Evolutionary conservation across 2,113 vertebrate genomes (phyloP).

Genomic region (Bucco capensis): DNA sequence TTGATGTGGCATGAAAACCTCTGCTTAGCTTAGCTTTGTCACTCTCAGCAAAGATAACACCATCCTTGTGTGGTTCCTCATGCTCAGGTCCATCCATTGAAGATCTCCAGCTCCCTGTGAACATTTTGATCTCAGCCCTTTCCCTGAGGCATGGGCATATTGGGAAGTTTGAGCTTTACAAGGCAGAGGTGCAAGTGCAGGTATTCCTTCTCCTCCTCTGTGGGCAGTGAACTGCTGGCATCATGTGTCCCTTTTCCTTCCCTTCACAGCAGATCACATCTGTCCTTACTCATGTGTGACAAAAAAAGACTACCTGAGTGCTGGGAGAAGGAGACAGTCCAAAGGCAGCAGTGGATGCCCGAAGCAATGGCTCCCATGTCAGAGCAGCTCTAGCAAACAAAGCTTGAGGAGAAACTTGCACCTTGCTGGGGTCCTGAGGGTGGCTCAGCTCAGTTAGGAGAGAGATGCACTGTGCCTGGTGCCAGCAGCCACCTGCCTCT

Average conservation of each 20-base stretch:
- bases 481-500: neutral
- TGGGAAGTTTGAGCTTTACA: neutral
- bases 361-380: rapidly evolving
- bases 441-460: neutral
- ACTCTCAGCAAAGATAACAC: neutral
- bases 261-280: constrained; percentile 21
- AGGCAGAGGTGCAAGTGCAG: neutral
- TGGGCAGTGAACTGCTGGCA: neutral
- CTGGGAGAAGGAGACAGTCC: neutral
- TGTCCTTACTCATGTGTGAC: constrained; percentile 10
- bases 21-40: neutral
- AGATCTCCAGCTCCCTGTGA: neutral
- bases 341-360: neutral
- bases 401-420: neutral
- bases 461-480: rapidly evolving
- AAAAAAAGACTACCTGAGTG: neutral
- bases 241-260: neutral
- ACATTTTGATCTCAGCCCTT: neutral
- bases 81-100: neutral
- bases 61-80: neutral
- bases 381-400: neutral
- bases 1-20: neutral
- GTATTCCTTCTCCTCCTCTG: neutral
- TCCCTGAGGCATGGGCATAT: rapidly evolving
- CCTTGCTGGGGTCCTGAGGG: rapidly evolving